phyloP scores from a whole-genome alignment of 2,113 vertebrate species.

The Dicrurus megarhynchus region DNA sequence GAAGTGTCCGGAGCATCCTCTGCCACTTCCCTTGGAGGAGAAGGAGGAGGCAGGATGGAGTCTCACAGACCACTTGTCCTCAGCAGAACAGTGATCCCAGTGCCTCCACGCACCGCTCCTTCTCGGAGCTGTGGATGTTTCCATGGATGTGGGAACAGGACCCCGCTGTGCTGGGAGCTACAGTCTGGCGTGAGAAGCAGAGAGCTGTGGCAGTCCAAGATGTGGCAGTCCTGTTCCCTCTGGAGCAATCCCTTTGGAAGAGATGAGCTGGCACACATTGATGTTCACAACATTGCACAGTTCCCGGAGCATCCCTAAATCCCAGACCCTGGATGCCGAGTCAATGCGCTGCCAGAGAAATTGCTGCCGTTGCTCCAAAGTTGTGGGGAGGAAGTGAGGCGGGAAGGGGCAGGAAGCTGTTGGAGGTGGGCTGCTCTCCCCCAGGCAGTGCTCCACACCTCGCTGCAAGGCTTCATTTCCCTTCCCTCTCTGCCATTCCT shows the following conservation, averaged over 20 bases:
- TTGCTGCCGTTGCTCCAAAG: not conserved
- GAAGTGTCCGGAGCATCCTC: not conserved
- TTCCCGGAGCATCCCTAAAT: not conserved
- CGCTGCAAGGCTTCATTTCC: not conserved
- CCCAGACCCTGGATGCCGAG: fast-evolving
- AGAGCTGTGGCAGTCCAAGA: not conserved
- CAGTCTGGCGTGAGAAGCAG: fast-evolving
- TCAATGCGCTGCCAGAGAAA: not conserved
- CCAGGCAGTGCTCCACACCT: not conserved
- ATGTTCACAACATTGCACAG: not conserved
- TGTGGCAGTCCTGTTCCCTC: not conserved
- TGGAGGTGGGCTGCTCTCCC: not conserved
- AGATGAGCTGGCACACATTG: not conserved
- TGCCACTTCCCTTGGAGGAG: not conserved
- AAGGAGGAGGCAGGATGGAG: not conserved
- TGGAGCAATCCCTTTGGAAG: not conserved
- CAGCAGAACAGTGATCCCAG: fast-evolving
- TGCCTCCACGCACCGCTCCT: fast-evolving
- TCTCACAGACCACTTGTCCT: fast-evolving
- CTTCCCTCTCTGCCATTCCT: not conserved
- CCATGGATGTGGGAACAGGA: not conserved
- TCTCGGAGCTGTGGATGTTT: not conserved
- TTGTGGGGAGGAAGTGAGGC: not conserved
- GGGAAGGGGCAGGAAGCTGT: not conserved
- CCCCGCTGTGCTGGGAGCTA: not conserved